Evolutionary conservation across 1,140 invertebrate genomes (phyloP).

Genomic region (Nautilus pompilius): DNA sequence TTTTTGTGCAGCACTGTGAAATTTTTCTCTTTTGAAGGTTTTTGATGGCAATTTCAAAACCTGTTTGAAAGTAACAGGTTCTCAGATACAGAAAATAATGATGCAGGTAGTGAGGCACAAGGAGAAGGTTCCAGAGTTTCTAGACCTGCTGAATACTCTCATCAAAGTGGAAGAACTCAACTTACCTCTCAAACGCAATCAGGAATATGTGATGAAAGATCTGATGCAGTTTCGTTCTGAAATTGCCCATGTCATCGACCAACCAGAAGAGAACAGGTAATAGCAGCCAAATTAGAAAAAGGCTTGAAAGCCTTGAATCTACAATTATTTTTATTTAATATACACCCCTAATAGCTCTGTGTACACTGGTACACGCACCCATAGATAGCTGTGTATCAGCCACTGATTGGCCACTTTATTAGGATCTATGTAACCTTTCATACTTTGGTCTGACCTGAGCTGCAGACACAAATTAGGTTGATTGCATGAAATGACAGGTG

Average conservation of each 20-base stretch:
- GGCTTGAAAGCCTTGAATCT: no score
- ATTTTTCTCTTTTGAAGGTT: slow-evolving; percentile 26
- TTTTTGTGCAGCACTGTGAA: not conserved
- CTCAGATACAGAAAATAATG: slow-evolving; percentile 49
- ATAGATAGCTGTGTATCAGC: no score
- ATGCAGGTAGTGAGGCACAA: slow-evolving; percentile 35
- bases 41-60: slow-evolving; percentile 49
- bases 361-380: no score
- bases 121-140: slow-evolving; percentile 42
- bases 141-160: slow-evolving; percentile 47
- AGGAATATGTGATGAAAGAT: slow-evolving; percentile 53
- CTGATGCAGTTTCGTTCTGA: slow-evolving; percentile 50
- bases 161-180: slow-evolving; percentile 50
- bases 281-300: no score
- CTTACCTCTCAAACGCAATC: slow-evolving; percentile 51
- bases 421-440: no score
- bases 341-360: no score
- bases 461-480: no score
- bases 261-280: slow-evolving; percentile 33
- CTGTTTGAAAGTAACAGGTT: slow-evolving; percentile 43
- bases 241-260: slow-evolving; percentile 40
- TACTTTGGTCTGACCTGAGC: no score
- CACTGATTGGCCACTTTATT: no score
- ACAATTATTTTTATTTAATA: no score
- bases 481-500: no score